Percentiles rank a stretch among this genome's conserved stretches.
phyloP scores from a whole-genome alignment of 1,140 invertebrate genomes.

The Drosophila arawakana region DNA sequence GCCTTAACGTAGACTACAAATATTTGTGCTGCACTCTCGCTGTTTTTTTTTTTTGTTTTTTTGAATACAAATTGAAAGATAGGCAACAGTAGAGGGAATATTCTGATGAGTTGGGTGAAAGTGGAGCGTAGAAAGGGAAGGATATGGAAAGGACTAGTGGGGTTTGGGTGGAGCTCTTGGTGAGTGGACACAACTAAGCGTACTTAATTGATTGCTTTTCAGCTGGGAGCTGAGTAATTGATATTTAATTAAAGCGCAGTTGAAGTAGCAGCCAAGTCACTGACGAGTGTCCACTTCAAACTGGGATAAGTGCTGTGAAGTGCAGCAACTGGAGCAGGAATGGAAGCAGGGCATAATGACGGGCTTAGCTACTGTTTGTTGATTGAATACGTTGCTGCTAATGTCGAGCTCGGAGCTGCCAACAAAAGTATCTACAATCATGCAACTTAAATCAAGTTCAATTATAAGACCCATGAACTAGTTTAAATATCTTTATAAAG shows the following conservation, averaged over 20 bases:
- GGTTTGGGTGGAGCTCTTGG: conserved; percentile 30
- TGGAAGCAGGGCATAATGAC: conserved; percentile 6
- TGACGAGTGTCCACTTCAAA: conserved; percentile 24
- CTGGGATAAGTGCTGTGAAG: conserved; percentile 27
- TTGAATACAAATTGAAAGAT: conserved; percentile 49
- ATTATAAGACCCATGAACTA: too few relatives aligned
- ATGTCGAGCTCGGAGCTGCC: conserved; percentile 13
- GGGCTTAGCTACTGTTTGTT: conserved; percentile 22
- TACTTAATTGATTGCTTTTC: conserved; percentile 78
- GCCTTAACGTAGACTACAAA: conserved; percentile 57
- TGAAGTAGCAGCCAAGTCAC: conserved; percentile 65
- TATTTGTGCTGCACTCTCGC: conserved; percentile 71
- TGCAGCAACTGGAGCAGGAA: background rate
- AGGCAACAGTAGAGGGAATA: background rate
- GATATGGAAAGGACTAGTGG: too few relatives aligned
- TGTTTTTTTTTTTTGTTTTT: background rate
- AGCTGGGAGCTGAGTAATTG: conserved; percentile 70
- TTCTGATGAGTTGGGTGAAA: conserved; percentile 2
- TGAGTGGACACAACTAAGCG: conserved; percentile 49
- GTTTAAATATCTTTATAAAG: too few relatives aligned
- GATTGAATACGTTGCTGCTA: conserved; percentile 15
- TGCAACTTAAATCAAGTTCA: background rate
- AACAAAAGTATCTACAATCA: background rate
- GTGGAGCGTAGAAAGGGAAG: background rate
- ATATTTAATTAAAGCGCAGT: conserved; percentile 79